Conservation (phyloP, 2,797 vertebrate genomes). For the Iguana delicatissima region DNA sequence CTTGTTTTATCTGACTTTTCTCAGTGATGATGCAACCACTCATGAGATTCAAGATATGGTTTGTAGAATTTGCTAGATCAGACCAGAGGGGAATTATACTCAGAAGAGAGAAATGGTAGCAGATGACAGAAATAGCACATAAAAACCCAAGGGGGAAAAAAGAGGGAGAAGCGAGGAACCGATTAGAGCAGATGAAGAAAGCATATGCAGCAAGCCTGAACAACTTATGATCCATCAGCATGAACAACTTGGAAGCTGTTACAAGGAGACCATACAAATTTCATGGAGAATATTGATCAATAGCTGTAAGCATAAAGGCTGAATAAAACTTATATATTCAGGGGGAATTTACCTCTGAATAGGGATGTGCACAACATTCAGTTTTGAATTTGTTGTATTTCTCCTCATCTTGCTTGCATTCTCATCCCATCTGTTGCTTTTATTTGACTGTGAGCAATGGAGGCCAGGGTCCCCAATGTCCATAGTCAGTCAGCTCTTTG, state of each 20-base stretch:
- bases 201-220: not conserved
- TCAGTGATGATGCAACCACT: not conserved
- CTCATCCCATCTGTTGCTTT: not conserved
- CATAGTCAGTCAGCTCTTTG: no score
- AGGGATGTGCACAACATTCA: not conserved
- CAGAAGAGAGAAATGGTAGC: conserved; percentile 5
- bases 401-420: not conserved
- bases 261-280: not conserved
- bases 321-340: not conserved
- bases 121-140: conserved; percentile 20
- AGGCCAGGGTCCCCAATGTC: no score
- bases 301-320: not conserved
- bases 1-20: conserved; percentile 15
- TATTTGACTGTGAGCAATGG: no score
- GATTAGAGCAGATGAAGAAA: not conserved
- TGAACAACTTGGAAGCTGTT: not conserved
- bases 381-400: not conserved
- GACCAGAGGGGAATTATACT: conserved; percentile 4
- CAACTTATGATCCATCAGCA: not conserved
- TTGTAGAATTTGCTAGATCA: conserved; percentile 9
- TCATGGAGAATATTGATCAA: not conserved
- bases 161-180: not conserved
- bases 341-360: not conserved
- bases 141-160: conserved; percentile 2
- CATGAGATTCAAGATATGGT: not conserved